Percentiles rank a stretch among this genome's conserved stretches.
Evolutionary conservation across 2,113 vertebrate species (phyloP).

Genomic region (Sprattus sprattus): DNA sequence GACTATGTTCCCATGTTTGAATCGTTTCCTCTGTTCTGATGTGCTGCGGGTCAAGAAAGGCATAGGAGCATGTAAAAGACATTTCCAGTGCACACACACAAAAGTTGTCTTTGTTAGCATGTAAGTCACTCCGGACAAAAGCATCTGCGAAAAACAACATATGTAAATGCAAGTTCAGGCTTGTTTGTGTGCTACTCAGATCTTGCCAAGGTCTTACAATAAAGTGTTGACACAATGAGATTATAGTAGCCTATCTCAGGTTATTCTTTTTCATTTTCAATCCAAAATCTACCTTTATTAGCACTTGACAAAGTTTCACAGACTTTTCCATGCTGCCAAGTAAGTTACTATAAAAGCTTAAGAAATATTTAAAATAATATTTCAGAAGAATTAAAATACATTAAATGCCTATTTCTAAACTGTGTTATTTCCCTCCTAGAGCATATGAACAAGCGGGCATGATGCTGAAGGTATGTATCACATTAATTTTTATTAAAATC

Average conservation of each 20-base stretch:
- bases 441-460: slow-evolving; percentile 97
- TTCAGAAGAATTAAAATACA: neutral
- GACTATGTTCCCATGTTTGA: too few species aligned
- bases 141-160: neutral
- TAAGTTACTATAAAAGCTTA: slow-evolving; percentile 73
- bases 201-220: too few species aligned
- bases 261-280: neutral
- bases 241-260: neutral
- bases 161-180: neutral
- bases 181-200: too few species aligned
- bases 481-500: neutral
- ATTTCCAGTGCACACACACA: neutral
- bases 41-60: too few species aligned
- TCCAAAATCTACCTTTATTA: slow-evolving; percentile 22
- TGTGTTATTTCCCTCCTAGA: slow-evolving; percentile 65
- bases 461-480: slow-evolving; percentile 89
- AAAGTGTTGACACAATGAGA: too few species aligned
- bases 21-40: too few species aligned
- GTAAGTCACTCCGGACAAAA: neutral
- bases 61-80: too few species aligned
- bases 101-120: neutral
- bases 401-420: neutral
- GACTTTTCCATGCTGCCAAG: slow-evolving; percentile 98
- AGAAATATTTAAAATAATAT: neutral
- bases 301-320: slow-evolving; percentile 79